A percentile compares a stretch with the other conserved stretches of the same genome.
These are phyloP conservation scores for Heterohyrax brucei DNA, from an alignment of 2,797 vertebrate genomes.

Conservation along the genomic window DNA sequence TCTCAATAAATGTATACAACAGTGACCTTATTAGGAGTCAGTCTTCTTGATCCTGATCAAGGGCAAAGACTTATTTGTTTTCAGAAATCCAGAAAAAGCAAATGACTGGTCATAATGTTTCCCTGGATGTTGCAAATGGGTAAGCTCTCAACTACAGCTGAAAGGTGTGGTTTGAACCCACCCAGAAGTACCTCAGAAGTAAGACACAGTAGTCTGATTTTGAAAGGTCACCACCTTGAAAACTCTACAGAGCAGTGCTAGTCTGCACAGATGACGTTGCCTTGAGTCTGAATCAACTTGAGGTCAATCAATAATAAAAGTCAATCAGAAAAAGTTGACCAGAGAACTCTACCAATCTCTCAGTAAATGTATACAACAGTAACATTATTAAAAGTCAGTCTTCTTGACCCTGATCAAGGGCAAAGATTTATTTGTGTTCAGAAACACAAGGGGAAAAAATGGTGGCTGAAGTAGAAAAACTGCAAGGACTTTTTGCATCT, in stretches of 20 bases:
- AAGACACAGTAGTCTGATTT: too few species aligned
- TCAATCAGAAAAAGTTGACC: conserved; percentile 21
- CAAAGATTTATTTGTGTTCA: neutral
- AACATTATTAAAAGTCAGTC: neutral
- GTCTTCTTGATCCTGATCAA: neutral
- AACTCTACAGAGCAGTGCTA: too few species aligned
- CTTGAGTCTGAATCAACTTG: too few species aligned
- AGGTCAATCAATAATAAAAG: too few species aligned
- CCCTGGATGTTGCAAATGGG: too few species aligned
- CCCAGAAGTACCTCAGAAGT: too few species aligned
- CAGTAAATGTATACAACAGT: neutral
- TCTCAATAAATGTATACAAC: neutral
- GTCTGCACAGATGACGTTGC: too few species aligned
- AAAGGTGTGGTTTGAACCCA: too few species aligned
- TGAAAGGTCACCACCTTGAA: too few species aligned
- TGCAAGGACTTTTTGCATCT: neutral
- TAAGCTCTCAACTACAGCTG: too few species aligned
- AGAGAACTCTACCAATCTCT: neutral
- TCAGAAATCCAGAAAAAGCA: neutral
- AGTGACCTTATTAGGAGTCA: neutral
- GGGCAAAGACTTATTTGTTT: neutral
- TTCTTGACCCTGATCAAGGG: neutral
- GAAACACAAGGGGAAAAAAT: neutral
- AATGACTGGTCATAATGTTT: too few species aligned
- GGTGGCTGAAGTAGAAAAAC: neutral